A percentile compares a stretch with the other conserved stretches of the same genome.
Conservation (phyloP, 2,888 invertebrate genomes). For the Protophormia terraenovae region DNA sequence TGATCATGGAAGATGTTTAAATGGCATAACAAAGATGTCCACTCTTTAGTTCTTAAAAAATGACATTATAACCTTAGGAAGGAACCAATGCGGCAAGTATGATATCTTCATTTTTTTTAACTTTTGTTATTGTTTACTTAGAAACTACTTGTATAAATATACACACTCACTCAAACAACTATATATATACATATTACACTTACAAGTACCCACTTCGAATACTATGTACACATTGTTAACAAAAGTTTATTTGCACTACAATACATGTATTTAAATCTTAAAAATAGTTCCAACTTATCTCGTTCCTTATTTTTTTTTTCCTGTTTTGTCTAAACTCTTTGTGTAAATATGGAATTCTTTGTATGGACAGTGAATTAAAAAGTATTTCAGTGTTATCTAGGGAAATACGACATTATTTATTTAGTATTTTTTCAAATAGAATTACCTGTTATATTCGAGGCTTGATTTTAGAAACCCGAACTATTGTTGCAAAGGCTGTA, state of each 20-base stretch:
- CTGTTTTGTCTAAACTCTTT: neutral
- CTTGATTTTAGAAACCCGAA: neutral
- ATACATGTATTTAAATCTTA: conserved; percentile 5
- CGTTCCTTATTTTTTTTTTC: neutral
- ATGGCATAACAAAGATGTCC: conserved; percentile 6
- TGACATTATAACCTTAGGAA: neutral
- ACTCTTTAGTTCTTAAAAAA: neutral
- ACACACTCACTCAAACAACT: too few species aligned
- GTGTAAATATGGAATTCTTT: neutral
- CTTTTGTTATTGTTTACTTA: neutral
- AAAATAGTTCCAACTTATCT: neutral
- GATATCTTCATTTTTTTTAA: neutral
- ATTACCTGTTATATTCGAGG: neutral
- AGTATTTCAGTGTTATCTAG: neutral
- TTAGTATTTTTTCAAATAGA: neutral
- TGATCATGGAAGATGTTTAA: conserved; percentile 2
- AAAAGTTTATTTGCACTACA: neutral
- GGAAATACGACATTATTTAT: neutral
- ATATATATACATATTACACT: neutral
- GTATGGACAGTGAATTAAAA: neutral
- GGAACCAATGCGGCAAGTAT: neutral
- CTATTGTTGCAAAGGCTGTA: neutral
- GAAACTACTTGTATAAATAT: neutral
- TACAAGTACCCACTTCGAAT: neutral
- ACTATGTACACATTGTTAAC: neutral